These are phyloP conservation scores for Oophaga sylvatica DNA, from an alignment of 2,797 vertebrate genomes.

Conservation along the genomic window DNA sequence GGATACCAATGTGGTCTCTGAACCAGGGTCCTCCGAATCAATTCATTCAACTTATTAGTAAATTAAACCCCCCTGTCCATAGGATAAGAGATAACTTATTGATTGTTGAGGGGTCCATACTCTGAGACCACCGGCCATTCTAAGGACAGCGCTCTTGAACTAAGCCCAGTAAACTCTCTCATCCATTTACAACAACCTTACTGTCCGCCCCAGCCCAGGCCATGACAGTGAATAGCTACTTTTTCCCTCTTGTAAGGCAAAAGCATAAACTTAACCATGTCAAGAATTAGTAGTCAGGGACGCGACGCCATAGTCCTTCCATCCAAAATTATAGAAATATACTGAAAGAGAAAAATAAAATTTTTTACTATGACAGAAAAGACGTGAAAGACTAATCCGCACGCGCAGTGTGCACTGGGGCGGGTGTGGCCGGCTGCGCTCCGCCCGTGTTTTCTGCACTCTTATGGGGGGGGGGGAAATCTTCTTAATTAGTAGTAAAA, in stretches of 20 bases:
- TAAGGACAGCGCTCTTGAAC: too few species aligned
- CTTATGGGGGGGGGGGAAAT: not conserved
- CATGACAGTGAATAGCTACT: constrained; percentile 94
- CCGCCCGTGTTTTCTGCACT: not conserved
- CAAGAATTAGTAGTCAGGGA: constrained; percentile 94
- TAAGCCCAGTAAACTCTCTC: too few species aligned
- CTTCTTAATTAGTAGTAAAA: constrained; percentile 7
- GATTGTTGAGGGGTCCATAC: too few species aligned
- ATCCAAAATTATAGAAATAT: constrained; percentile 98
- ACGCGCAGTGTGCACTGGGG: not conserved
- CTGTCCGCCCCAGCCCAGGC: constrained; percentile 96
- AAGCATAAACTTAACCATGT: constrained; percentile 99
- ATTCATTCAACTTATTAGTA: too few species aligned
- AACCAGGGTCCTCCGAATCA: too few species aligned
- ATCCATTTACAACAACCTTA: constrained; percentile 63
- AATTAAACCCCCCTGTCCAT: too few species aligned
- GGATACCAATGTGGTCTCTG: too few species aligned
- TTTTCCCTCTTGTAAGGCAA: constrained; percentile 95
- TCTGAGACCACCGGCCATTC: too few species aligned
- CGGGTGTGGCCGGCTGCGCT: too few species aligned
- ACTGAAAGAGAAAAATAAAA: constrained; percentile 75
- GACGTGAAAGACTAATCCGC: not conserved
- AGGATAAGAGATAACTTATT: too few species aligned
- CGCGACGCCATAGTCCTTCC: constrained; percentile 98
- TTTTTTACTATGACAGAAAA: not conserved